Evolutionary conservation across 2,113 vertebrate genomes (phyloP).

Genomic region (Chlamydotis undulata): DNA sequence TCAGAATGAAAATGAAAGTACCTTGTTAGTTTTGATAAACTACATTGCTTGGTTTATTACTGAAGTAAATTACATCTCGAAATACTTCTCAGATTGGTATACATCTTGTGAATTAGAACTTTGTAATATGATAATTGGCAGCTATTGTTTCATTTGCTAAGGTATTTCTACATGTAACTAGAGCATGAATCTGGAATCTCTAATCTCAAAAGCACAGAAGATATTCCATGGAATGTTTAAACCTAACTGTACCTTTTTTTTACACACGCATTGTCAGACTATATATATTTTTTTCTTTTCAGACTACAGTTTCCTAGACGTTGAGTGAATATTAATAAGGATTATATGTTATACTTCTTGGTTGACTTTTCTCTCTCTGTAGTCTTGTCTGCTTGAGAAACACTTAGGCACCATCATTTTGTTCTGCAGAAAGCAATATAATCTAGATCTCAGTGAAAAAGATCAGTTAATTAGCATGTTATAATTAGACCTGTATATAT

Average conservation of each 20-base stretch:
- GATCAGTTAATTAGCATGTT: neutral
- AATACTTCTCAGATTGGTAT: neutral
- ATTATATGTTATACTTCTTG: neutral
- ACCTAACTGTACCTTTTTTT: neutral
- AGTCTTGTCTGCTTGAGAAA: neutral
- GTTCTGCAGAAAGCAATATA: neutral
- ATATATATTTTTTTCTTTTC: neutral
- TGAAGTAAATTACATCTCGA: neutral
- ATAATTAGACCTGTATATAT: neutral
- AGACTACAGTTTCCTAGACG: neutral
- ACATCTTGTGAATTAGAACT: neutral
- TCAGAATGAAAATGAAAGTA: neutral
- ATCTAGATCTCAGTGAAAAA: neutral
- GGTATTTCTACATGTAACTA: neutral
- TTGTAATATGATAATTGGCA: neutral
- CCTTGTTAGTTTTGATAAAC: neutral
- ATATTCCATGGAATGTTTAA: neutral
- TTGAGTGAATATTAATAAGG: neutral
- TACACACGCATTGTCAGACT: neutral
- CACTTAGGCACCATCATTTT: fast-evolving
- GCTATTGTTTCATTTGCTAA: neutral
- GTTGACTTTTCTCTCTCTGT: neutral
- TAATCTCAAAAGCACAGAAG: neutral
- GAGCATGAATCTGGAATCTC: neutral
- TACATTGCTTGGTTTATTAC: fast-evolving